These are phyloP conservation scores for Schizotus pectinicornis DNA, from an alignment of 2,888 invertebrate genomes.

Conservation along the genomic window DNA sequence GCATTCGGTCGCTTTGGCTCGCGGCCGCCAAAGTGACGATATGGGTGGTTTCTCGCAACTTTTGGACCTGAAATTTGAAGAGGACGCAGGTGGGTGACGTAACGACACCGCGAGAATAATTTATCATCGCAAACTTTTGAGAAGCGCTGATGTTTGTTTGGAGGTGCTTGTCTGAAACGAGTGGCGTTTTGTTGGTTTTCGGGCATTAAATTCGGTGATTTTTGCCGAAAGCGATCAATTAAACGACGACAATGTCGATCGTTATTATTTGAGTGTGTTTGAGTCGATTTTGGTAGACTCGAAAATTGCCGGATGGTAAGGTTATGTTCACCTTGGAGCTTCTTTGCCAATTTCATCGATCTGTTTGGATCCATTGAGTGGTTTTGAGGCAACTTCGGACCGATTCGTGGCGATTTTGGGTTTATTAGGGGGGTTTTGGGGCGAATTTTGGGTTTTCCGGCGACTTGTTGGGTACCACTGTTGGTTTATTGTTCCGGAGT, in stretches of 20 bases:
- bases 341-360: conserved; percentile 11
- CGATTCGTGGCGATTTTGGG: neutral
- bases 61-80: conserved; percentile 24
- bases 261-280: neutral
- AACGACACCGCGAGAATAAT: too few species aligned
- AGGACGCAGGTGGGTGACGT: conserved; percentile 17
- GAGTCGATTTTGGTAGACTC: neutral
- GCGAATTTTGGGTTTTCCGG: neutral
- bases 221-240: neutral
- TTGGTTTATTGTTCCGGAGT: conserved; percentile 10
- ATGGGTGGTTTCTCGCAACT: conserved; percentile 11
- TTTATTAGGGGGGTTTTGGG: neutral
- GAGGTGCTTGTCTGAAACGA: neutral
- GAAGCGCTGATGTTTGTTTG: neutral
- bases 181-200: too few species aligned
- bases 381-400: neutral
- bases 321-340: conserved; percentile 10
- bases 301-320: conserved; percentile 16
- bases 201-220: neutral
- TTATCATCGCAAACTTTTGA: conserved; percentile 1
- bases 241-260: neutral
- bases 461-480: conserved; percentile 21
- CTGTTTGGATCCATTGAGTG: neutral
- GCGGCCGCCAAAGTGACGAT: conserved; percentile 39
- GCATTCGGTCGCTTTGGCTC: conserved; percentile 55